Percentiles rank a stretch among this genome's conserved stretches.
Conservation (phyloP, 2,113 vertebrate species). For the Gallinago jamesoni region DNA sequence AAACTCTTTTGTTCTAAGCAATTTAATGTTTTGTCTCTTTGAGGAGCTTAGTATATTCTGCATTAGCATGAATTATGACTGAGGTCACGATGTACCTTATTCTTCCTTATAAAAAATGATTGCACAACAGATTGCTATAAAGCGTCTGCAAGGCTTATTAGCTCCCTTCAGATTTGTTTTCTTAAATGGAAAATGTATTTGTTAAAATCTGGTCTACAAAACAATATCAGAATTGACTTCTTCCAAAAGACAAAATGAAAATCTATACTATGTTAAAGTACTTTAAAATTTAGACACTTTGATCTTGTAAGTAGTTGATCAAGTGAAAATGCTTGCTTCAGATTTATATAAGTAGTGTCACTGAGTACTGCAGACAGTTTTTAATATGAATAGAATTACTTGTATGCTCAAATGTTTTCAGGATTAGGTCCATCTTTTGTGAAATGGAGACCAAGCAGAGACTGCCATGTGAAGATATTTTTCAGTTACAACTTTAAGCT, state of each 20-base stretch:
- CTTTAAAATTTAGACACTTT: neutral
- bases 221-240: neutral
- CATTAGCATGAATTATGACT: conserved; percentile 52
- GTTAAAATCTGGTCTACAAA: conserved; percentile 27
- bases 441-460: neutral
- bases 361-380: neutral
- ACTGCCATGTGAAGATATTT: neutral
- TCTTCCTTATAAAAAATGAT: conserved; percentile 41
- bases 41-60: conserved; percentile 27
- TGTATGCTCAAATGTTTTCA: neutral
- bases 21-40: conserved; percentile 5
- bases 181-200: conserved; percentile 51
- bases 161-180: conserved; percentile 26
- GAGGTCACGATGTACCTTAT: conserved; percentile 12
- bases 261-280: neutral
- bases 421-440: neutral
- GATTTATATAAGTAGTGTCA: neutral
- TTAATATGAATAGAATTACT: neutral
- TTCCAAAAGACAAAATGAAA: conserved; percentile 34
- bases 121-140: neutral
- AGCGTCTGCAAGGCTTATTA: neutral
- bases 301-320: neutral
- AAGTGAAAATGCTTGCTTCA: neutral
- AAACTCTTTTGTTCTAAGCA: neutral
- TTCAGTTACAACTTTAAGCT: neutral